Evolutionary conservation across 2,113 vertebrate species (phyloP).

Genomic region (Odontophorus gujanensis): DNA sequence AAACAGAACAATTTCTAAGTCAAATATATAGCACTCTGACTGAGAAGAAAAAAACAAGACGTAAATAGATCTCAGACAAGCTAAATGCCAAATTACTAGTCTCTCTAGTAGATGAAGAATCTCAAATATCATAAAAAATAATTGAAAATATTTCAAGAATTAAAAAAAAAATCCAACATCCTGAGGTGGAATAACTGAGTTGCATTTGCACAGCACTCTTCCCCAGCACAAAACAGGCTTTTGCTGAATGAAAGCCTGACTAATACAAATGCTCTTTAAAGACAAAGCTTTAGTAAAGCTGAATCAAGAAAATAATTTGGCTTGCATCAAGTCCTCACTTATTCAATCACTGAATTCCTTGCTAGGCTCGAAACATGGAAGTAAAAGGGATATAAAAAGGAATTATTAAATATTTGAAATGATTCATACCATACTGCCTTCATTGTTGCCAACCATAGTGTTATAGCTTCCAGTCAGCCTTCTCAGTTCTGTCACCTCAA

Average conservation of each 20-base stretch:
- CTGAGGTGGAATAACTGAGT: background rate
- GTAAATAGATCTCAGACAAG: background rate
- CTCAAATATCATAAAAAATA: background rate
- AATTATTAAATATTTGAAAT: background rate
- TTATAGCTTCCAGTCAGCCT: slow-evolving; percentile 95
- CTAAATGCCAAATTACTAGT: background rate
- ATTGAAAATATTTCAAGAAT: background rate
- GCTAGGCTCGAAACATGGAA: background rate
- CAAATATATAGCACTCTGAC: background rate
- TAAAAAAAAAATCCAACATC: background rate
- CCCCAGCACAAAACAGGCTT: background rate
- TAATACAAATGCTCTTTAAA: slow-evolving; percentile 13
- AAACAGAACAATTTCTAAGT: background rate
- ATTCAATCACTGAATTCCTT: background rate
- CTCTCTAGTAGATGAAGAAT: background rate
- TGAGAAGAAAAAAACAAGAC: background rate
- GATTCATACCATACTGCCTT: slow-evolving; percentile 93
- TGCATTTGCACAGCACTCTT: background rate
- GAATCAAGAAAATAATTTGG: background rate
- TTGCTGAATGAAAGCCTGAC: slow-evolving; percentile 1
- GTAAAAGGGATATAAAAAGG: background rate
- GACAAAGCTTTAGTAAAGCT: slow-evolving; percentile 10
- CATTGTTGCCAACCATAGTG: slow-evolving; percentile 98
- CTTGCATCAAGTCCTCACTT: background rate
- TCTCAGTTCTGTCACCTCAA: slow-evolving; percentile 92